Conservation (phyloP, 2,113 vertebrate genomes). For the Rhea americana region DNA sequence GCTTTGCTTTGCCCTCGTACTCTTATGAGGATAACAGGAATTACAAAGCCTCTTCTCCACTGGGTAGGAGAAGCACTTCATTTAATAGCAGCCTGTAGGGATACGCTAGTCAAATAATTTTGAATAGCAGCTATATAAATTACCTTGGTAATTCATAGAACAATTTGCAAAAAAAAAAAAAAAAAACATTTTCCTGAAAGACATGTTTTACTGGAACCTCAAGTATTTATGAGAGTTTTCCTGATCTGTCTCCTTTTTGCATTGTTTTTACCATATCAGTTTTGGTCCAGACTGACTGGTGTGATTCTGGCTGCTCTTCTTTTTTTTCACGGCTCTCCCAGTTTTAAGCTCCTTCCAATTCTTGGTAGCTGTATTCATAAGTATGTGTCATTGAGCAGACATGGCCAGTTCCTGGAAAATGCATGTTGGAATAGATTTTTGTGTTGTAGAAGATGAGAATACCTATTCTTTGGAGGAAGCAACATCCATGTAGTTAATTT, state of each 20-base stretch:
- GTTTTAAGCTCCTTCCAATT: neutral
- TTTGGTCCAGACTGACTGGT: neutral
- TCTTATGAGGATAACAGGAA: neutral
- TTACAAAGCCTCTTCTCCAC: neutral
- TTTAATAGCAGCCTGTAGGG: neutral
- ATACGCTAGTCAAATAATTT: neutral
- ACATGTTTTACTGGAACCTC: neutral
- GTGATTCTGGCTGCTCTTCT: neutral
- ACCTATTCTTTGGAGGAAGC: neutral
- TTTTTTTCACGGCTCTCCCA: neutral
- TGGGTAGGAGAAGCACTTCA: neutral
- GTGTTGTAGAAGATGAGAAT: neutral
- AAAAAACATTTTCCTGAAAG: neutral
- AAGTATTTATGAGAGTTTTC: neutral
- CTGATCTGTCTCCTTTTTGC: neutral
- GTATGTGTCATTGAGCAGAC: neutral
- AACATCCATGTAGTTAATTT: neutral
- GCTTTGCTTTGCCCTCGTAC: neutral
- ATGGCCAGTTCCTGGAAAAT: neutral
- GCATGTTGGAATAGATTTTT: neutral
- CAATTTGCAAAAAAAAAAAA: neutral
- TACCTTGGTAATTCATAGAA: neutral
- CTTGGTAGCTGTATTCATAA: neutral
- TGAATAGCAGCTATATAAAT: neutral
- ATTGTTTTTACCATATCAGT: neutral